Evolutionary conservation across 2,888 invertebrate species (phyloP).

Genomic region (Glomeris marginata): DNA sequence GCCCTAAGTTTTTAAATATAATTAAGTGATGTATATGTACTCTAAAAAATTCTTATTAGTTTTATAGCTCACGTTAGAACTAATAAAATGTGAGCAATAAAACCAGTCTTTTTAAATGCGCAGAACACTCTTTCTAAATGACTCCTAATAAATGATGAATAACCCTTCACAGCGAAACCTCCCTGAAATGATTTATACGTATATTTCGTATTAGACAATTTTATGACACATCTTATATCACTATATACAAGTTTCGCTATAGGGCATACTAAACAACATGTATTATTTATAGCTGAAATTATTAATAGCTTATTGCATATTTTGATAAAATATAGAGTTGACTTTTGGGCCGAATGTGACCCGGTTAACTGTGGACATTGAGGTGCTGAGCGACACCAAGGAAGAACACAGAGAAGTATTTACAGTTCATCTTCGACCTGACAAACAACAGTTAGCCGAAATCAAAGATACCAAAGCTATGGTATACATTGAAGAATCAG

Average conservation of each 20-base stretch:
- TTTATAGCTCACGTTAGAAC: too few species aligned
- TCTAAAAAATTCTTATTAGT: too few species aligned
- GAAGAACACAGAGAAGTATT: conserved; percentile 29
- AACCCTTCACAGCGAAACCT: too few species aligned
- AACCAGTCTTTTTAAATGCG: too few species aligned
- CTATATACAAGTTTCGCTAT: neutral
- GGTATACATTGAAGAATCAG: conserved; percentile 28
- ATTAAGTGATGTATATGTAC: too few species aligned
- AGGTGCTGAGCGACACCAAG: conserved; percentile 26
- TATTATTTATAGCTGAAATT: neutral
- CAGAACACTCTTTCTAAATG: too few species aligned
- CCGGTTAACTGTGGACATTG: conserved; percentile 24
- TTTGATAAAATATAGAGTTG: conserved; percentile 22
- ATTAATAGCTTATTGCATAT: neutral
- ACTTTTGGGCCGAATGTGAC: conserved; percentile 25
- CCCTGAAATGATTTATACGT: too few species aligned
- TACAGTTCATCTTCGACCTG: conserved; percentile 25
- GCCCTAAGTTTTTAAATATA: too few species aligned
- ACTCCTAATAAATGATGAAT: too few species aligned
- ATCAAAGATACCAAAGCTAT: conserved; percentile 24
- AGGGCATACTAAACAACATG: neutral
- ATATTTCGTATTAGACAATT: too few species aligned
- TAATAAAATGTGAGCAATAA: too few species aligned
- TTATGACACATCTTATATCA: too few species aligned
- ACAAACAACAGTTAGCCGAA: conserved; percentile 23